Conservation (phyloP, 2,888 invertebrate species). For the Bombylius discolor region DNA sequence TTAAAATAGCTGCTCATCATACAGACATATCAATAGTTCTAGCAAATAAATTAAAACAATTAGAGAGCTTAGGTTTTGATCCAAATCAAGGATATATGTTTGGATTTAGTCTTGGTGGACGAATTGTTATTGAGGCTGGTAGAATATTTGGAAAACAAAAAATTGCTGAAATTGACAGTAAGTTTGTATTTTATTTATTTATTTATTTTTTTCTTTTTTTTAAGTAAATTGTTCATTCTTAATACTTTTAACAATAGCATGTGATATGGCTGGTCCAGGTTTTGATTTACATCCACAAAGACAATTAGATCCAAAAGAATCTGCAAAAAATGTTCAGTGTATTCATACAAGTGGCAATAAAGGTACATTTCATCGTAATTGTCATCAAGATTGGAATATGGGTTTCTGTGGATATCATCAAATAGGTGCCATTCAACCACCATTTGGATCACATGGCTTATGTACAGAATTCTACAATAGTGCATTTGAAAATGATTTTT, state of each 20-base stretch:
- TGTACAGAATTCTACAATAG: conserved; percentile 20
- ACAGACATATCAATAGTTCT: conserved; percentile 13
- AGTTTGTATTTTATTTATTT: background rate
- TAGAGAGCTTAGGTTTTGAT: conserved; percentile 15
- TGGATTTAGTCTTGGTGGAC: conserved; percentile 20
- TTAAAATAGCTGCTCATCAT: conserved; percentile 14
- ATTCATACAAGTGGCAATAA: conserved; percentile 20
- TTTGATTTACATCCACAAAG: conserved; percentile 13
- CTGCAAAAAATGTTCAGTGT: conserved; percentile 21
- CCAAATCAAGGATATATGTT: conserved; percentile 18
- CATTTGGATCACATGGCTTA: conserved; percentile 19
- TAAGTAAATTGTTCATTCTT: background rate
- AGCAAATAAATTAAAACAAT: conserved; percentile 14
- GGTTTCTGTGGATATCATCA: conserved; percentile 20
- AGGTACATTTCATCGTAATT: conserved; percentile 18
- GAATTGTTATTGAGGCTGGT: conserved; percentile 19
- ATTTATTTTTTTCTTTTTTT: background rate
- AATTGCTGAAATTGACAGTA: conserved; percentile 19
- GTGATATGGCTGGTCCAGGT: conserved; percentile 21
- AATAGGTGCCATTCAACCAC: conserved; percentile 14
- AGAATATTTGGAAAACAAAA: conserved; percentile 14
- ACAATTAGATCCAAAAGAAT: conserved; percentile 13
- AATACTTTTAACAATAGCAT: conserved; percentile 10
- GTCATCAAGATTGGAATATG: conserved; percentile 23
- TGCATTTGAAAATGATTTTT: conserved; percentile 18